Percentiles rank a stretch among this genome's conserved stretches.
phyloP scores from a whole-genome alignment of 2,113 vertebrate species.

The Chamaea fasciata region DNA sequence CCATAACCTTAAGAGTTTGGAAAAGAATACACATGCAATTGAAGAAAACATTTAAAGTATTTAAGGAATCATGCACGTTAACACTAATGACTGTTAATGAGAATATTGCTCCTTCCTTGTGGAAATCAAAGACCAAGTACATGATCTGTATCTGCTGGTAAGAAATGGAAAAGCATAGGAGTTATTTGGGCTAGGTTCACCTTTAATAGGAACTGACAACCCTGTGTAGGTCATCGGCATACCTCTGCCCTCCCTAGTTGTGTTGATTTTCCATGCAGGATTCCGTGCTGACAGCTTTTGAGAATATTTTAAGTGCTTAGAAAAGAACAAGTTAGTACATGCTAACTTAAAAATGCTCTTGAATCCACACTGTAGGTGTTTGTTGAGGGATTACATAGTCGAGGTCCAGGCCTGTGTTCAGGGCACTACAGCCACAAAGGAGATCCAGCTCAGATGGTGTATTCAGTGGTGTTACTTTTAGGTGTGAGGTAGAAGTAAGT shows the following conservation, averaged over 20 bases:
- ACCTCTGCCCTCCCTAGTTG: fast-evolving
- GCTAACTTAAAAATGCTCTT: not conserved
- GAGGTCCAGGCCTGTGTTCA: not conserved
- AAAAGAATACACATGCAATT: not conserved
- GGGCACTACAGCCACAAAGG: not conserved
- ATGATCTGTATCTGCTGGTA: not conserved
- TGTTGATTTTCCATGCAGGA: not conserved
- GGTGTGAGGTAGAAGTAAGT: not conserved
- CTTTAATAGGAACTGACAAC: not conserved
- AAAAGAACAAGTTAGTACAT: not conserved
- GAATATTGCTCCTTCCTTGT: not conserved
- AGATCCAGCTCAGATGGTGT: not conserved
- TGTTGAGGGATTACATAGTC: not conserved
- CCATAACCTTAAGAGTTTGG: not conserved
- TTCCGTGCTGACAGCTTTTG: not conserved
- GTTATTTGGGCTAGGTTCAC: not conserved
- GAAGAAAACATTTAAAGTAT: not conserved
- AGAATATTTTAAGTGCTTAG: not conserved
- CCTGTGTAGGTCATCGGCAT: not conserved
- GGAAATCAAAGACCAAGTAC: not conserved
- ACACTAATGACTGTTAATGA: not conserved
- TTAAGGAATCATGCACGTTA: not conserved
- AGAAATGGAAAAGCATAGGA: not conserved
- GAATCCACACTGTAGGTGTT: not conserved
- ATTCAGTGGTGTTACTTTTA: not conserved